phyloP scores from a whole-genome alignment of 2,888 invertebrate genomes.

The Ommatoiulus sabulosus region DNA sequence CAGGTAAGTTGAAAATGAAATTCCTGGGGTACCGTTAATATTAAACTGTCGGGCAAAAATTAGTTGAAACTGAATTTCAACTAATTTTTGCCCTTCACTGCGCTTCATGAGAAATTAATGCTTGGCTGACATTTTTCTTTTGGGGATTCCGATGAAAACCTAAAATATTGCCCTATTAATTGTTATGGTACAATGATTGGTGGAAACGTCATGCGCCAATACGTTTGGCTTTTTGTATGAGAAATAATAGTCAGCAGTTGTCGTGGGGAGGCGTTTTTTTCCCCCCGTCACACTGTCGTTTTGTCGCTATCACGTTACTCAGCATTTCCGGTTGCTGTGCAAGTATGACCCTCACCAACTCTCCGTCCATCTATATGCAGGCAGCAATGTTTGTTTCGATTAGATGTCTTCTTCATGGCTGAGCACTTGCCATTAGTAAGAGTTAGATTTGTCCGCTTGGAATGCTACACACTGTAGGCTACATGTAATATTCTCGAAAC shows the following conservation, averaged over 20 bases:
- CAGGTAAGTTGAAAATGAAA: no score
- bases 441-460: no score
- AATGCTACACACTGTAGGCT: no score
- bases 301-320: conserved; percentile 19
- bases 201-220: conserved; percentile 8
- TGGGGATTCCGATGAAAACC: neutral
- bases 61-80: neutral
- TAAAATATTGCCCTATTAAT: neutral
- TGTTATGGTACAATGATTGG: neutral
- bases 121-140: neutral
- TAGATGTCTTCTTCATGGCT: no score
- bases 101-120: neutral
- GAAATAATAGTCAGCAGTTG: neutral
- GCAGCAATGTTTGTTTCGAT: neutral
- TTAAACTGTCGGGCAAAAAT: neutral
- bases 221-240: neutral
- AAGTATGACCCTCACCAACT: neutral
- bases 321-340: neutral
- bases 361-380: no score
- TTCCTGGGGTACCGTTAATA: no score
- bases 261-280: neutral
- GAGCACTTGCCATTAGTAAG: no score
- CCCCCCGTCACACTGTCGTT: neutral
- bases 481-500: no score
- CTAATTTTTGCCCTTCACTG: no score